Evolutionary conservation across 2,113 vertebrate genomes (phyloP), one percentile per base, ranked within the genome.

Genomic region (Macroglossus sobrinus): DNA sequence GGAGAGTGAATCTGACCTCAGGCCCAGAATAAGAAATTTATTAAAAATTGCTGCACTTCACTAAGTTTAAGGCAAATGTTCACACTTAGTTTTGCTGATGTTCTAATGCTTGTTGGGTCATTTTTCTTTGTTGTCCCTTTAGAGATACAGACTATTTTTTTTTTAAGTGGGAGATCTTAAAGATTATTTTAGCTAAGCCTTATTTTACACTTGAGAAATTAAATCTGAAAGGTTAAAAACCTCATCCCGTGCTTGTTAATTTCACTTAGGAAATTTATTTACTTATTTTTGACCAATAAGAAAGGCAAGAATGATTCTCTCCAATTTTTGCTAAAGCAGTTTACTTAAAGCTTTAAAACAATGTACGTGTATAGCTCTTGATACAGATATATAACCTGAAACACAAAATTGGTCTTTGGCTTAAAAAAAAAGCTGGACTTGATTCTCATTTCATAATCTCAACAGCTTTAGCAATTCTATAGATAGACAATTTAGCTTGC

Each of bases 191-290:
- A 50, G 45, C 26, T 50, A 35, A 91, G 7, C 38, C 5, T 85
- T 72, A 74, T 55, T 35, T 28, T 64, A 35, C 22, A 26, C 33
- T 22, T 33, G 47, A 8, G 16, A 87, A 75, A 72, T 87, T 61
- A 86, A 92, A 84, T 35, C 24, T 86, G 53, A 89, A 94, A 72
- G 24, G 30, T 94, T 76, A 38, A 68, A 84, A 93, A 38, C 40
- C 26, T 92, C 19, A 40, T 10, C 7, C 11, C 2, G 68, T 38
- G 21, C 57, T 96, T 76, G 76, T 50, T 96, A 57, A 95, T 91
- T 96, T 95, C 50, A 45, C 33, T 93, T 88, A 86, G 50, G 38
- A 82, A 91, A 50, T 82, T 28, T 69, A 40, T 82, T 89, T 43
- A 33, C 21, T 53, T 43, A 10, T 53, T 93, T 94, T 74, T 94